A percentile compares a stretch with the other conserved stretches of the same genome.
These are phyloP conservation scores for Megaceryle alcyon DNA, from an alignment of 2,797 vertebrate species.

Conservation along the genomic window DNA sequence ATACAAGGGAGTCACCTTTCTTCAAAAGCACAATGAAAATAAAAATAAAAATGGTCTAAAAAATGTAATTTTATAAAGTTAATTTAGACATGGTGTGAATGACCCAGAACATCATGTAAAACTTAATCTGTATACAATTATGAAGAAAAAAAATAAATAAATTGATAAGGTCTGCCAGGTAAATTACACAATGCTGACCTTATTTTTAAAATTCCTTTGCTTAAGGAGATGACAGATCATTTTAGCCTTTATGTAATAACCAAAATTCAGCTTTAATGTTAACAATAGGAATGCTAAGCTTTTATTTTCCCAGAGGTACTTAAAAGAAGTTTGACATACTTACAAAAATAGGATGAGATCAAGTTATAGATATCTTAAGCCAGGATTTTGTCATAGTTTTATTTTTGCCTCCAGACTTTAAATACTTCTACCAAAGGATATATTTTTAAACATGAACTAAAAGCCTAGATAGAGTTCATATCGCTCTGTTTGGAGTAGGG, in stretches of 20 bases:
- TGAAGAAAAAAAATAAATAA: not conserved
- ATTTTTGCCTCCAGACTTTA: constrained; percentile 62
- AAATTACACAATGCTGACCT: constrained; percentile 26
- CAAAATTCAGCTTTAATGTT: constrained; percentile 63
- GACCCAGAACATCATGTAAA: not conserved
- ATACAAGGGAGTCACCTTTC: not conserved
- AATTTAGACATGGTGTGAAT: not conserved
- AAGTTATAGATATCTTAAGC: constrained; percentile 46
- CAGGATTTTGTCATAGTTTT: constrained; percentile 63
- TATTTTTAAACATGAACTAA: constrained; percentile 33
- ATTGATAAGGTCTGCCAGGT: not conserved
- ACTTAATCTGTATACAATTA: not conserved
- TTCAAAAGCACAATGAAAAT: not conserved
- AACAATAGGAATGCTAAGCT: constrained; percentile 58
- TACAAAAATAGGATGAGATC: constrained; percentile 59
- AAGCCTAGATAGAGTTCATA: constrained; percentile 23
- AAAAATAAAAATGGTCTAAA: not conserved
- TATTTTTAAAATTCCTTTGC: constrained; percentile 54
- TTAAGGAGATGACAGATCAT: constrained; percentile 35
- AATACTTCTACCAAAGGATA: constrained; percentile 38
- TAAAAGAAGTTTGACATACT: constrained; percentile 54
- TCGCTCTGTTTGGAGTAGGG: constrained; percentile 23
- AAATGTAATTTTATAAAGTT: not conserved
- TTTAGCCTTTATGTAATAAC: constrained; percentile 38
- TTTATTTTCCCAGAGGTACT: constrained; percentile 66